Conservation (phyloP, 1,140 invertebrate genomes). For the Saccostrea glomerata region DNA sequence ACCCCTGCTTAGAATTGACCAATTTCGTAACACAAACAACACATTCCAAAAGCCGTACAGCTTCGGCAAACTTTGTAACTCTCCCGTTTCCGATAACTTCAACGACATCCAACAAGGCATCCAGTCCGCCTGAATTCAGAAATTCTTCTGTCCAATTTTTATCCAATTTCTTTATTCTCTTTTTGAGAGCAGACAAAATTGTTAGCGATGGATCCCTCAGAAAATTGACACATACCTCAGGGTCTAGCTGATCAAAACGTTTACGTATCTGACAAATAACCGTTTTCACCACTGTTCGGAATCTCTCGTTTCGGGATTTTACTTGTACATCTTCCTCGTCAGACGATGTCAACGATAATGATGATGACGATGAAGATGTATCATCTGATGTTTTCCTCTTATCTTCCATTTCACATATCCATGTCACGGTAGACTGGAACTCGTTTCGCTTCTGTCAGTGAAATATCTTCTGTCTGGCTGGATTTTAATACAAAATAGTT, state of each 20-base stretch:
- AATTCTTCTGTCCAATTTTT: constrained; percentile 81
- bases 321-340: background rate
- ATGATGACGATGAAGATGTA: background rate
- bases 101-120: constrained; percentile 79
- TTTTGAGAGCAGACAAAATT: constrained; percentile 78
- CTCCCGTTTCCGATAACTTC: constrained; percentile 75
- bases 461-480: no score
- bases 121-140: constrained; percentile 79
- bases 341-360: background rate
- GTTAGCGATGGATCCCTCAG: constrained; percentile 77
- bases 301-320: constrained; percentile 27
- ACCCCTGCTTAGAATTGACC: constrained; percentile 80
- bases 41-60: constrained; percentile 79
- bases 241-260: constrained; percentile 68
- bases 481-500: no score
- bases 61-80: constrained; percentile 75
- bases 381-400: background rate
- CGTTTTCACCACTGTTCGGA: constrained; percentile 35
- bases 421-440: no score
- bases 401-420: no score
- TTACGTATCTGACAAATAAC: constrained; percentile 45
- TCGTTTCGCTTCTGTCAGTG: no score
- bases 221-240: constrained; percentile 79
- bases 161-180: constrained; percentile 75
- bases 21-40: constrained; percentile 79